A percentile compares a stretch with the other conserved stretches of the same genome.
These are phyloP conservation scores for Rhynchophorus ferrugineus DNA, from an alignment of 1,140 invertebrate species.

Conservation along the genomic window DNA sequence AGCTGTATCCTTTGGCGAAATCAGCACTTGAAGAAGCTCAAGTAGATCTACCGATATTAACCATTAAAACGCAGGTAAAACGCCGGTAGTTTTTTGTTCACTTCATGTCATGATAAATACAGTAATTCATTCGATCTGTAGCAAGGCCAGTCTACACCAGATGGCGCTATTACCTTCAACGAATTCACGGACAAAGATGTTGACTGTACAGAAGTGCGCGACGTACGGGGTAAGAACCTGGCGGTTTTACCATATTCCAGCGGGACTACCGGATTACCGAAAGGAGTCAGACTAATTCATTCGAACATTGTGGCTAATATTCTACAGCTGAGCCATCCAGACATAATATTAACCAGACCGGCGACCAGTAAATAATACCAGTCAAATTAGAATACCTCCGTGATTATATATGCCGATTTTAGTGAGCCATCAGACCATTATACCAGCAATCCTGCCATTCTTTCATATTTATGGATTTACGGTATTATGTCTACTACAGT, in stretches of 20 bases:
- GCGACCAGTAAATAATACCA: conserved; percentile 17
- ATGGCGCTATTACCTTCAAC: conserved; percentile 49
- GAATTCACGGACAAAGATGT: conserved; percentile 44
- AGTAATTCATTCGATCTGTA: conserved; percentile 22
- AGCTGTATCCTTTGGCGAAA: conserved; percentile 43
- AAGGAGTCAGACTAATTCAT: conserved; percentile 78
- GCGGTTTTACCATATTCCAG: conserved; percentile 63
- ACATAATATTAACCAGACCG: conserved; percentile 15
- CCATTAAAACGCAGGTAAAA: conserved; percentile 43
- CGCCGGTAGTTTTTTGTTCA: no score
- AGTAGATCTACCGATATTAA: conserved; percentile 48
- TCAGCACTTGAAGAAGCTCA: conserved; percentile 42
- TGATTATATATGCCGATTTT: conserved; percentile 20
- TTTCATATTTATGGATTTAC: conserved; percentile 80
- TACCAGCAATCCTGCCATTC: conserved; percentile 65
- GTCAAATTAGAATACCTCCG: not conserved
- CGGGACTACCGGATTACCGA: conserved; percentile 85
- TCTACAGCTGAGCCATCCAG: conserved; percentile 27
- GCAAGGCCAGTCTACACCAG: conserved; percentile 38
- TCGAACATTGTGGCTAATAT: conserved; percentile 51
- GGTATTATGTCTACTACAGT: conserved; percentile 45
- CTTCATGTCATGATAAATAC: not conserved
- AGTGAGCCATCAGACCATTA: conserved; percentile 48
- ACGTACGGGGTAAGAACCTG: conserved; percentile 41
- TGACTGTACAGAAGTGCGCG: conserved; percentile 41